Evolutionary conservation across 1,140 invertebrate species (phyloP), one percentile per base, ranked within the genome.

Genomic region (Helicorthomorpha holstii): DNA sequence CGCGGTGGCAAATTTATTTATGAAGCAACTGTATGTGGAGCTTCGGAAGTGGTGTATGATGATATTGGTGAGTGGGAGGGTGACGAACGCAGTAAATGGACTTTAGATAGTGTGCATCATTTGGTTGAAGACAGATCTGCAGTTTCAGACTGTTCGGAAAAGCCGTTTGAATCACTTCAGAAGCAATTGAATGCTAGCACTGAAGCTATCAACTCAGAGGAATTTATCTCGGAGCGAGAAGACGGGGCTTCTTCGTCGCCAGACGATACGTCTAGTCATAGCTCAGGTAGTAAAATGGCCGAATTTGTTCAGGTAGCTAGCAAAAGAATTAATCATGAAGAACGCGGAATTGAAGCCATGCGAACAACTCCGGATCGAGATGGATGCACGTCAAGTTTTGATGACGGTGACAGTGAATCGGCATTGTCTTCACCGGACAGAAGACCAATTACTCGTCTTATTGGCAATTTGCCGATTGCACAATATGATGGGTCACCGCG

Each of bases 401-500:
- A 34, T 3, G 48, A 38, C 7, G n/a, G n/a, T 16, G 34, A 45
- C 2, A 19, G 7, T 24, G 50, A 51, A 51, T 14, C 29, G 22
- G 14, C 22, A 21, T 3, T 27, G 10, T 25, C 34, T 10, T 25
- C 19, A 10, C 41, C 27, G 24, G 27, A 43, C 38, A n/a, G 60
- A 45, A 48, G 59, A 42, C 52, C 51, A 26, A 57, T 83, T 10
- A 75, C 81, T 45, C 76, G 83, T 57, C 77, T 89, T 48, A 91
- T 91, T 64, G 88, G 87, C 23, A 83, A 81, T 68, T 68, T 90
- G 57, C 84, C 85, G 14, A 89, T 90, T 59, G 84, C 85, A 29
- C 85, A 92, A 59, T 93, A 93, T 66, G 87, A 90, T 56, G 87
- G 85, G 22, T 91, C 87, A 34, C 89, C 88, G 2, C 73, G 85